These are phyloP conservation scores for Ptilorrhoa leucosticta DNA, from an alignment of 2,113 vertebrate species.

Conservation along the genomic window DNA sequence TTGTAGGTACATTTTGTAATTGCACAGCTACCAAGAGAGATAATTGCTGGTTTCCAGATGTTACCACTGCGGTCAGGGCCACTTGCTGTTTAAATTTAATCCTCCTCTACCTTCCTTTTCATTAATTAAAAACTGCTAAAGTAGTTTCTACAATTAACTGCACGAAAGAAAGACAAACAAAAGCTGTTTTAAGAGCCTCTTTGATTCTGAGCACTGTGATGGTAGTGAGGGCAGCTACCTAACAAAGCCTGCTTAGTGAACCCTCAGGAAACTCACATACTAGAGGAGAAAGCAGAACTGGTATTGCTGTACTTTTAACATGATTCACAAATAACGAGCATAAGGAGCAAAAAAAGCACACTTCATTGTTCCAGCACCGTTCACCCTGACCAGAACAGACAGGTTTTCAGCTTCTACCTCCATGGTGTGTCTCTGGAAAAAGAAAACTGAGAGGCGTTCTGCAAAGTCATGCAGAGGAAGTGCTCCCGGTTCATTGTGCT, in stretches of 20 bases:
- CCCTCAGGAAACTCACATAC: not conserved
- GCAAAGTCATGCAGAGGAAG: not conserved
- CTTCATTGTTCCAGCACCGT: accelerated
- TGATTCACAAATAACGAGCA: not conserved
- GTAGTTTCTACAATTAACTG: not conserved
- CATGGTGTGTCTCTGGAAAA: not conserved
- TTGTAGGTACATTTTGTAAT: not conserved
- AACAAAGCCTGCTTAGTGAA: not conserved
- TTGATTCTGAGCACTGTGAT: not conserved
- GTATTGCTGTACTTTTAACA: not conserved
- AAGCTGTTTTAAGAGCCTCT: not conserved
- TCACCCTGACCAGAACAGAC: not conserved
- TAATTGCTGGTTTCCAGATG: not conserved
- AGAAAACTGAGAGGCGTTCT: not conserved
- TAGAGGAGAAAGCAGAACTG: not conserved
- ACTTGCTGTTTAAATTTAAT: slow-evolving; percentile 1
- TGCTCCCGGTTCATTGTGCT: not conserved
- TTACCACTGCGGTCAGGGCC: not conserved
- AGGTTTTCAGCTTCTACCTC: not conserved
- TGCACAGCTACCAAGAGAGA: not conserved
- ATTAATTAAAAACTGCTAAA: not conserved
- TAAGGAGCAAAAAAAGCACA: not conserved
- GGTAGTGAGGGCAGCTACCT: not conserved
- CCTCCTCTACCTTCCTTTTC: not conserved
- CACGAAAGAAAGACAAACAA: not conserved